Percentiles rank a stretch among this genome's conserved stretches.
Evolutionary conservation across 2,797 vertebrate species (phyloP).

Genomic region (Poeciliopsis turneri): DNA sequence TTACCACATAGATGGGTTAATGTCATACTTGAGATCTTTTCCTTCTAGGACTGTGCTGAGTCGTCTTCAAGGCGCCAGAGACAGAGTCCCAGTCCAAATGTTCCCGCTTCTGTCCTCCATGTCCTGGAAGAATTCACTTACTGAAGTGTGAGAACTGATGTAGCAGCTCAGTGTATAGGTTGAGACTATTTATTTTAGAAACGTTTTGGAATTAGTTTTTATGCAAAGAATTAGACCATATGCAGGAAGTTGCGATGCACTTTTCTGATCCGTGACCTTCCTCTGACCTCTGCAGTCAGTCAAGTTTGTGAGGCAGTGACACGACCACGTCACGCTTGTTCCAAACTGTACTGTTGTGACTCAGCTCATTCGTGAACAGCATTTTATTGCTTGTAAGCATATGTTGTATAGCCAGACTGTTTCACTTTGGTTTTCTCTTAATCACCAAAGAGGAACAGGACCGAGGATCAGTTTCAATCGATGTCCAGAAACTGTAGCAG

Average conservation of each 20-base stretch:
- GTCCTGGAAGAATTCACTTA: conserved; percentile 62
- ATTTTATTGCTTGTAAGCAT: neutral
- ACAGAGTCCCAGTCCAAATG: conserved; percentile 27
- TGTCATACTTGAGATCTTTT: conserved; percentile 58
- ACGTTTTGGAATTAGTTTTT: conserved; percentile 35
- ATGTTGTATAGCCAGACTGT: neutral
- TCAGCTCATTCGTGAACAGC: neutral
- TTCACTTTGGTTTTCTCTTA: neutral
- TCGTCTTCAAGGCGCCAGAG: conserved; percentile 57
- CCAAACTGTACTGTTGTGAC: neutral
- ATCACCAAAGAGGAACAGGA: neutral
- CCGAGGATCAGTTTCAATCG: neutral
- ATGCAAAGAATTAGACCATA: conserved; percentile 9
- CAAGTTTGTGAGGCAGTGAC: neutral
- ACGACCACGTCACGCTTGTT: neutral
- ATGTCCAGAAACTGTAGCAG: neutral
- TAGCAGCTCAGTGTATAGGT: neutral
- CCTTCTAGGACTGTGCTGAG: conserved; percentile 42
- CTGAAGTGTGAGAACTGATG: conserved; percentile 34
- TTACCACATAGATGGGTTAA: conserved; percentile 56
- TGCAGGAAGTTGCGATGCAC: neutral
- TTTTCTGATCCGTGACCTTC: neutral
- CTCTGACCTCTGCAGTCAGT: neutral
- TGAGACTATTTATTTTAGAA: conserved; percentile 6
- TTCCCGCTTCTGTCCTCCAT: conserved; percentile 22